Base-by-base conservation (phyloP, 2,113 vertebrate genomes). In the Ammodytes marinus region DNA sequence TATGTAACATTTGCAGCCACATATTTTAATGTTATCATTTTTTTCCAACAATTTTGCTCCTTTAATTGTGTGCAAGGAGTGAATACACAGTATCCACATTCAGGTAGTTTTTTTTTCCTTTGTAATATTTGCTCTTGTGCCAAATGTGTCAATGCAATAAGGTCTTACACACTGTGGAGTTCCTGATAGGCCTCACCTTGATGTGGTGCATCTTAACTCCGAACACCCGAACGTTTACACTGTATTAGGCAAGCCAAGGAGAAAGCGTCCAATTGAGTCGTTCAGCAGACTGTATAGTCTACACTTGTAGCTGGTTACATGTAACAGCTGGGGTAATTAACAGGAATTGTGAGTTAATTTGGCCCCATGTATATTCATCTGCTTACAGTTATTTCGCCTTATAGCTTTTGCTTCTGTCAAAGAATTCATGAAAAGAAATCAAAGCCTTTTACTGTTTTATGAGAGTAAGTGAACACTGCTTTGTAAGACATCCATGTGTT, bases 141-240 rank as follows among this genome's bases (percentile, higher is more conserved):
- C 92, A 94, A 92, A 91, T 79, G 72, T 91, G 79, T 92, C 83
- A 83, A 89, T 91, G 91, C 91, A 93, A 94, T 94, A 90, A 90
- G 80, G 91, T 92, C 90, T 83, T 84, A 89, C 84, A 92, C 93
- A 93, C 92, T 93, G 91, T 90, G 83, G 88, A 82, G 78, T 71
- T 86, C 57, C 86, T 78, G 64, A 79, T 71, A 77, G 79, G 70
- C 65, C 80, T 86, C 17, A 50, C 73, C 89, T 91, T n/a, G 86
- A 84, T 86, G 72, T 76, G 89, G 43, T 86, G 79, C 79, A 73
- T 81, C 71, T 76, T 61, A 74, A 78, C 71, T 67, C 69, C 3
- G 13, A 77, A 65, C 58, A 49, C 60, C 53, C n/a, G 50, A 70
- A 74, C 5, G 59, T 86, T 75, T 77, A 90, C 88, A 88, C 85